Conservation (phyloP, 2,797 vertebrate species). For the Enteromius viviparus region DNA sequence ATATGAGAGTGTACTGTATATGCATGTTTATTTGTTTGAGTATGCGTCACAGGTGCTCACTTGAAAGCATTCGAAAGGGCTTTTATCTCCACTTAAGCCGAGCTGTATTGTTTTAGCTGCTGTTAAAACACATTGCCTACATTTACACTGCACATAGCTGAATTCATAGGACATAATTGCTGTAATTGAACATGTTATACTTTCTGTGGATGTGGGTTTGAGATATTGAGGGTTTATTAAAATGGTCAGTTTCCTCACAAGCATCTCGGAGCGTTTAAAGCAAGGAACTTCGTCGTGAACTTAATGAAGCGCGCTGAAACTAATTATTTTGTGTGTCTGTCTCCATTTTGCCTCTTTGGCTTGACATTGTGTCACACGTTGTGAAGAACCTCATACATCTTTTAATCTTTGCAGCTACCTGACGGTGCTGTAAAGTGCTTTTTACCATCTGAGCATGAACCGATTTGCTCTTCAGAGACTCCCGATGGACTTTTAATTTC, state of each 20-base stretch:
- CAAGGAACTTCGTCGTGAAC: conserved; percentile 5
- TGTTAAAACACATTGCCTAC: background rate
- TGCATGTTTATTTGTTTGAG: conserved; percentile 20
- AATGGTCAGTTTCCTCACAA: conserved; percentile 16
- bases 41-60: background rate
- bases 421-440: conserved; percentile 18
- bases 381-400: conserved; percentile 34
- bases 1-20: background rate
- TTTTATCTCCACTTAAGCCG: conserved; percentile 35
- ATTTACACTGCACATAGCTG: conserved; percentile 10
- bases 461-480: background rate
- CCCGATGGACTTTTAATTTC: conserved; percentile 19
- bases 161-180: conserved; percentile 13
- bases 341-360: conserved; percentile 23
- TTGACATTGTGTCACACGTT: conserved; percentile 10
- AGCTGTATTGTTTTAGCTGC: conserved; percentile 5
- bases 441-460: conserved; percentile 5
- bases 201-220: background rate
- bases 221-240: conserved; percentile 34
- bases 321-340: conserved; percentile 24
- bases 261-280: background rate
- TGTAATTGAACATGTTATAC: conserved; percentile 5
- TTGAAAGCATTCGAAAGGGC: conserved; percentile 14
- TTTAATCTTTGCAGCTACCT: conserved; percentile 29
- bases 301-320: conserved; percentile 20